Evolutionary conservation across 2,888 invertebrate genomes (phyloP), one percentile per base, ranked within the genome.

Genomic region (Caenorhabditis panamensis): DNA sequence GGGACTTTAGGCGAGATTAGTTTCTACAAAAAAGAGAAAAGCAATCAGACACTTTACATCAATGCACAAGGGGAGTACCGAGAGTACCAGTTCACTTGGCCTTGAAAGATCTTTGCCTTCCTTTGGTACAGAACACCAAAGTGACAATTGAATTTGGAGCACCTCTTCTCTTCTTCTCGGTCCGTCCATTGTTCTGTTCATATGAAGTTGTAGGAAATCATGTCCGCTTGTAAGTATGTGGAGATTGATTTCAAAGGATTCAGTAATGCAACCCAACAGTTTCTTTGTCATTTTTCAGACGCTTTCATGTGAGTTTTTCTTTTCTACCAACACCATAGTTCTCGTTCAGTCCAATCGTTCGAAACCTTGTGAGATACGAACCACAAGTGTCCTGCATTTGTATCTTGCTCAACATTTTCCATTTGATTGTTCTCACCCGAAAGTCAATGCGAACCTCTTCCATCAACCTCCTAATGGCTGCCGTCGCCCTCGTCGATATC

Each of bases 381-480:
- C 8, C 13, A 9, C 20, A 58, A 16, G 24, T 64, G 6, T 64
- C 63, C 0, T 13, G 51, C 1, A 20, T 51, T 6, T 64, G 63
- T 18, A 16, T 53, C 13, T 11, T 53, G 1, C 28, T 67, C 44
- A 67, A 67, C 20, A 8, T 67, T 2, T 67, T 58, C 31, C 67
- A 67, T 28, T 28, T 56, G 13, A 20, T 58, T 4, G 47, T 67
- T 13, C 47, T 67, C 6, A 58, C 31, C 20, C 28, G 47, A 31
- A 67, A 56, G 8, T n/a, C 67, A n/a, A 67, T 67, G 67, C 9
- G 56, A 28, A 22, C 11, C 2, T 67, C 67, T 31, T 67, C 67
- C 18, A 47, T 67, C 24, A 67, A 67, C 20, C 2, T 56, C 6
- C 31, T 67, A 4, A 20, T 67, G 28, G 56, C 67, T 9, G 37